Conservation (phyloP, 2,888 invertebrate species). For the Amiota mariae region DNA sequence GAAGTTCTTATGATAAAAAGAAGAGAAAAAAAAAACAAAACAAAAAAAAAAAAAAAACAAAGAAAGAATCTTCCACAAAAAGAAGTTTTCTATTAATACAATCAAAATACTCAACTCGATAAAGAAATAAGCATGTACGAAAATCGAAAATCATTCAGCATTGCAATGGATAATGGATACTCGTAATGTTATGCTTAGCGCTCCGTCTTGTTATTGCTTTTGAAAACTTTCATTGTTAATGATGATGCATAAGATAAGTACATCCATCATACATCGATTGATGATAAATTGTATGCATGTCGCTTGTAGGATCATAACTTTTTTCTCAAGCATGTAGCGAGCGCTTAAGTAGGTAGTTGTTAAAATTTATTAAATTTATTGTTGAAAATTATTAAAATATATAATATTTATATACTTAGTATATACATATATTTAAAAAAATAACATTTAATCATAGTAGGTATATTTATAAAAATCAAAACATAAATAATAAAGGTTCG, state of each 20-base stretch:
- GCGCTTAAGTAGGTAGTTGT: constrained; percentile 58
- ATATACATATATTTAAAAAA: neutral
- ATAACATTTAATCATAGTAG: neutral
- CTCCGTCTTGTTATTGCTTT: no score
- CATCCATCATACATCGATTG: neutral
- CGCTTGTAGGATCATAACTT: constrained; percentile 45
- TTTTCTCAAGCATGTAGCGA: constrained; percentile 64
- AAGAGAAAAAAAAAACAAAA: no score
- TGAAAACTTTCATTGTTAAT: no score
- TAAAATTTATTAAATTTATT: constrained; percentile 13
- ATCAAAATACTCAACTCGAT: no score
- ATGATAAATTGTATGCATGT: constrained; percentile 26
- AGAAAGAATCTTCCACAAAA: constrained; percentile 56
- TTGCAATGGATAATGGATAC: no score
- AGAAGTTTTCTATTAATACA: constrained; percentile 37
- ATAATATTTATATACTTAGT: neutral
- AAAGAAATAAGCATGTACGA: neutral
- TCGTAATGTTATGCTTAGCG: no score
- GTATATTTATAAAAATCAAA: no score
- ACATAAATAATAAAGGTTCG: no score
- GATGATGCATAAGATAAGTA: neutral
- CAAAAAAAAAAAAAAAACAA: neutral
- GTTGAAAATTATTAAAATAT: constrained; percentile 7
- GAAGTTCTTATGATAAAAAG: no score
- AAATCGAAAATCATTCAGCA: no score